Conservation (phyloP, 2,113 vertebrate genomes). For the Pedionomus torquatus region DNA sequence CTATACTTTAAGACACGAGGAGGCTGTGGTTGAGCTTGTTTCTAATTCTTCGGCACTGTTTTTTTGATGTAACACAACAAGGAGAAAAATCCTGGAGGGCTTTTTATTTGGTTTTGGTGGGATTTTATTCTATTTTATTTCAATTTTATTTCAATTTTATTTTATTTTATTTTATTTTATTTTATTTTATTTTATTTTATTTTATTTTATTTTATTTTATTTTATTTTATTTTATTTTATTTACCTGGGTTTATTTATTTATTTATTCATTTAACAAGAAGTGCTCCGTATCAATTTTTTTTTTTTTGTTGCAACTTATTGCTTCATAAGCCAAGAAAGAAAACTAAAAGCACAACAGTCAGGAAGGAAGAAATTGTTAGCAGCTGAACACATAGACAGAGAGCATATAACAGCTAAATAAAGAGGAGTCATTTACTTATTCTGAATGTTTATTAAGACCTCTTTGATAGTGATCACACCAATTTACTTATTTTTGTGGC, state of each 20-base stretch:
- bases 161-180: neutral
- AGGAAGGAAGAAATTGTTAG: neutral
- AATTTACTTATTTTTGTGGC: neutral
- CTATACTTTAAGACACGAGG: neutral
- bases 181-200: neutral
- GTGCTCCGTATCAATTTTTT: neutral
- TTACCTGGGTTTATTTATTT: too few relatives aligned
- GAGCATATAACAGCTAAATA: neutral
- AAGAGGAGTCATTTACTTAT: neutral
- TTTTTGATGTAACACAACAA: neutral
- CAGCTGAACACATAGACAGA: neutral
- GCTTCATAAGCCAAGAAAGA: neutral
- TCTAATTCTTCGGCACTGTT: neutral
- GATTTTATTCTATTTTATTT: neutral
- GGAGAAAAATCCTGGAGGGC: neutral
- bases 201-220: neutral
- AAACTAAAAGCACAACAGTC: neutral
- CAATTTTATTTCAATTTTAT: neutral
- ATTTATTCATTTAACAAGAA: neutral
- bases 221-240: neutral
- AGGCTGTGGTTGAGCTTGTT: neutral
- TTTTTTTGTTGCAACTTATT: neutral
- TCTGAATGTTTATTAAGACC: neutral
- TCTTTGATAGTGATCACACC: neutral
- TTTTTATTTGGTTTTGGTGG: neutral